Evolutionary conservation across 1,140 invertebrate species (phyloP).

Genomic region (Drosophila ercepeae): DNA sequence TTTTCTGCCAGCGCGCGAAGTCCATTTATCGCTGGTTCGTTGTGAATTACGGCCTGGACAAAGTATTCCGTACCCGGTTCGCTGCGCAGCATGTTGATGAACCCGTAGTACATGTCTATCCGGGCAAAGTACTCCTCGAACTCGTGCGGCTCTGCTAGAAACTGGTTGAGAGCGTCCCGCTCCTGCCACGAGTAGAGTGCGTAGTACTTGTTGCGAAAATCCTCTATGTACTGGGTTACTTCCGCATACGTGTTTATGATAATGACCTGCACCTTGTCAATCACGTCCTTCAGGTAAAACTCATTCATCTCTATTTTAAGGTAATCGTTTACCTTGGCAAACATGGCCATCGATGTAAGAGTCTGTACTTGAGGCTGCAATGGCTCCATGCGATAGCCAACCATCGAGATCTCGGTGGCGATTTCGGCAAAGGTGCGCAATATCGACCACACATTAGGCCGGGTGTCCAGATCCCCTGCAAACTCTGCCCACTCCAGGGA

Average conservation of each 20-base stretch:
- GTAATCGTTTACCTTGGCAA: constrained; percentile 53
- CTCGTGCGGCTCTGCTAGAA: constrained; percentile 83
- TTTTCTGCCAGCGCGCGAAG: constrained; percentile 84
- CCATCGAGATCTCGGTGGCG: constrained; percentile 81
- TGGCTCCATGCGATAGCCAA: constrained; percentile 83
- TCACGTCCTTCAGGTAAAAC: constrained; percentile 64
- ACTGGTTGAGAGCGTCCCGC: constrained; percentile 58
- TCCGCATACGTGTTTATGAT: constrained; percentile 77
- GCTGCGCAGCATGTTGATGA: constrained; percentile 86
- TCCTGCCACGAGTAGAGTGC: constrained; percentile 79
- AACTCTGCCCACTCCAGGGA: constrained; percentile 82
- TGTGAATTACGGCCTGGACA: constrained; percentile 84
- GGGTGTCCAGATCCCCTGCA: constrained; percentile 68
- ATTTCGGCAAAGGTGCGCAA: constrained; percentile 76
- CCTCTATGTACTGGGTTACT: constrained; percentile 76
- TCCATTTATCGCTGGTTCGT: constrained; percentile 84
- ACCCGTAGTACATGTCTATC: constrained; percentile 86
- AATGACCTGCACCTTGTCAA: constrained; percentile 65
- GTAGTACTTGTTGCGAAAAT: constrained; percentile 78
- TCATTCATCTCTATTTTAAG: constrained; percentile 76
- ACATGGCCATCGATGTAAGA: constrained; percentile 32
- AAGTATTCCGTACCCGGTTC: constrained; percentile 88
- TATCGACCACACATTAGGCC: constrained; percentile 81
- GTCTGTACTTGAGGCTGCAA: constrained; percentile 83
- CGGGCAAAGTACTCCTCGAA: constrained; percentile 86